Conservation (phyloP, 2,113 vertebrate species). For the Saguinus midas region DNA sequence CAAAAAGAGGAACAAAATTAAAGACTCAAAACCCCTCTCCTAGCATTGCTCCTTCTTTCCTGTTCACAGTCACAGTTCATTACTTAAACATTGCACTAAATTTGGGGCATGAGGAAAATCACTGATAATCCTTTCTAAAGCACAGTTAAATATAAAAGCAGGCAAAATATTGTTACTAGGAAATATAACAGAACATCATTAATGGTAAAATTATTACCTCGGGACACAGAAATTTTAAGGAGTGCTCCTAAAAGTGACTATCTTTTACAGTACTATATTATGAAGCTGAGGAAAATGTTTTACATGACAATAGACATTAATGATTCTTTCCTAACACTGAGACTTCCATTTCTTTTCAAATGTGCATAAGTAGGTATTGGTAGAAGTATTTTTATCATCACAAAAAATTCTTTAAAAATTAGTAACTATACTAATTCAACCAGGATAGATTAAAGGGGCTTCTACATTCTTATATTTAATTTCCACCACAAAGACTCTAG, state of each 20-base stretch:
- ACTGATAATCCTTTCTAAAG: neutral
- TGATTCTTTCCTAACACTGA: neutral
- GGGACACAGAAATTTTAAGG: neutral
- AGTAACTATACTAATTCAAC: neutral
- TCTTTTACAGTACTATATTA: neutral
- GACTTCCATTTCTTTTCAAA: neutral
- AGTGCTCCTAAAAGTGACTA: neutral
- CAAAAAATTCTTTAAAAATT: neutral
- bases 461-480: neutral
- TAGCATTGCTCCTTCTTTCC: neutral
- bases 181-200: neutral
- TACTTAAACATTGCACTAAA: neutral
- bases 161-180: neutral
- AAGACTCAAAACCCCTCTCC: neutral
- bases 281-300: neutral
- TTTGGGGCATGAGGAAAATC: neutral
- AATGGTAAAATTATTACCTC: neutral
- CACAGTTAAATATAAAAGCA: neutral
- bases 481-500: neutral
- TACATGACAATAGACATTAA: neutral
- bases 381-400: slow-evolving; percentile 1
- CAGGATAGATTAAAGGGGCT: neutral
- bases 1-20: neutral
- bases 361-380: neutral
- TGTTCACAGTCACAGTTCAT: neutral